Conservation (phyloP, 2,113 vertebrate genomes). For the Gulo gulo region DNA sequence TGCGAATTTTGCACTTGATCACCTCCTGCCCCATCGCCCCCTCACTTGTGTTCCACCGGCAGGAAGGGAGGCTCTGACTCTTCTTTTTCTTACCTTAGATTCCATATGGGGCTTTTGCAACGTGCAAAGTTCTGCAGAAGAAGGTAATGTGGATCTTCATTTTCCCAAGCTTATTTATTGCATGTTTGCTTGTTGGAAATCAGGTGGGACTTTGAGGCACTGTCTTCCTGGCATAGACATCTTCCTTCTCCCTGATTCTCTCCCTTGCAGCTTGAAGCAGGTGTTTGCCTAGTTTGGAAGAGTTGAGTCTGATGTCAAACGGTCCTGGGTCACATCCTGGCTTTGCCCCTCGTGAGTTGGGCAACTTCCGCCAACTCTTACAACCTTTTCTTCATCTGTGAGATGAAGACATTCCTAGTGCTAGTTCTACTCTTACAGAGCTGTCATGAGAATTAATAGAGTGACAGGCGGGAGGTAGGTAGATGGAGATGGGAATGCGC, state of each 20-base stretch:
- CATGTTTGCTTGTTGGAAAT: neutral
- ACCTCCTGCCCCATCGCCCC: neutral
- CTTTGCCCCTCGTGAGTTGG: neutral
- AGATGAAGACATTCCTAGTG: neutral
- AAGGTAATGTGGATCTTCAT: conserved; percentile 85
- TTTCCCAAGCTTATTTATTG: neutral
- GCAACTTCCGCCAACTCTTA: neutral
- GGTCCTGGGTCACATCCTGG: neutral
- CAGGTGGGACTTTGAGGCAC: neutral
- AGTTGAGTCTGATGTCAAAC: neutral
- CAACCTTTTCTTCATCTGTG: neutral
- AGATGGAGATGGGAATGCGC: neutral
- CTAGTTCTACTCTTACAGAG: neutral
- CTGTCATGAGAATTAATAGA: neutral
- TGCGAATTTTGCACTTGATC: neutral
- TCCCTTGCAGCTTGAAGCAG: neutral
- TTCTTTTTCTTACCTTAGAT: conserved; percentile 82
- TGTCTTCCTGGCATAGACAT: neutral
- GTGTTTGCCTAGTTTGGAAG: neutral
- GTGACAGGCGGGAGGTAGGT: neutral
- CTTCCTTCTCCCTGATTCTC: neutral
- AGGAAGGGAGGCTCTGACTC: neutral
- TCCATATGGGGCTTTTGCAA: conserved; percentile 91
- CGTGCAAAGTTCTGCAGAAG: conserved; percentile 95
- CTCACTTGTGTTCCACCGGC: neutral